Conservation (phyloP, 2,888 invertebrate species). For the Himalopsyche kuldschensis region DNA sequence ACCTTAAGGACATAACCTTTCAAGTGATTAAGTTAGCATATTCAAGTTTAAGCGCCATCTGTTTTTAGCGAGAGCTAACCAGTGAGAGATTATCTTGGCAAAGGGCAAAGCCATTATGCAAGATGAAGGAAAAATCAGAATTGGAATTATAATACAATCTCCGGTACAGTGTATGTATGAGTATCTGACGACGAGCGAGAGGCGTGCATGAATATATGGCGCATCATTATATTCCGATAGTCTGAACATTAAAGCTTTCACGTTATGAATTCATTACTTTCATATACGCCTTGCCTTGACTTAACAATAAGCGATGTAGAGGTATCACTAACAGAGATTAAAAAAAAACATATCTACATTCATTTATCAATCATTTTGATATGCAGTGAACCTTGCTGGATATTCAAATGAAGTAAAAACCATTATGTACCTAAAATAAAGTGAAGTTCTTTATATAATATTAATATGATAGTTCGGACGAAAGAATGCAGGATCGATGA, state of each 20-base stretch:
- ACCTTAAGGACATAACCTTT: too few species aligned
- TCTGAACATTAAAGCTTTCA: background rate
- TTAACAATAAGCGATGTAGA: too few species aligned
- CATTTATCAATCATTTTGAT: too few species aligned
- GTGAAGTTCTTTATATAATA: too few species aligned
- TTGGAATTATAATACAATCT: background rate
- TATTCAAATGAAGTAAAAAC: too few species aligned
- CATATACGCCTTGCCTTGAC: background rate
- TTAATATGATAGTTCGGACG: too few species aligned
- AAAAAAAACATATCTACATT: too few species aligned
- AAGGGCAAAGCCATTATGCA: background rate
- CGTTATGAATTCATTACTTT: background rate
- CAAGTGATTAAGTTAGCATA: background rate
- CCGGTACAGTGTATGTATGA: background rate
- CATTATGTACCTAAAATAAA: too few species aligned
- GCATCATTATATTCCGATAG: background rate
- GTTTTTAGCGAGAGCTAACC: background rate
- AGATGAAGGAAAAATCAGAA: background rate
- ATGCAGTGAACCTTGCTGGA: too few species aligned
- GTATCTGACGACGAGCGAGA: background rate
- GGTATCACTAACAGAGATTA: too few species aligned
- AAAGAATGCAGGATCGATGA: too few species aligned
- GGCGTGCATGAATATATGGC: background rate
- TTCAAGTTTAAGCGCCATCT: background rate
- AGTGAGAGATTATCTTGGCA: background rate